These are phyloP conservation scores for Peromyscus aztecus DNA, from an alignment of 2,797 vertebrate species.

Conservation along the genomic window DNA sequence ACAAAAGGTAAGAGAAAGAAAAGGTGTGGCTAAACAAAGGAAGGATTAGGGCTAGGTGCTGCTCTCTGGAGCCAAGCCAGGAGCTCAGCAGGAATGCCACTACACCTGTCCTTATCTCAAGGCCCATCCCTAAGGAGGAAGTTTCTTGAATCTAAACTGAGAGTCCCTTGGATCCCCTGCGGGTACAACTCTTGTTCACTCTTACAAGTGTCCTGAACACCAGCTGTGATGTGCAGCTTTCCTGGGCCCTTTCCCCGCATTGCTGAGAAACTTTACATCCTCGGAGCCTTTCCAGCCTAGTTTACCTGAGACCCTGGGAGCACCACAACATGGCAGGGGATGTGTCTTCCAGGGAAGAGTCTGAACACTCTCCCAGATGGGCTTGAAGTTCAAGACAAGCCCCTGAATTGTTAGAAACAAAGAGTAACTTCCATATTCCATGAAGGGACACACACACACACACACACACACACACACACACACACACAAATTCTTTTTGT, in stretches of 20 bases:
- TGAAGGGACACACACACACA: background rate
- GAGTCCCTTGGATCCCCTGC: background rate
- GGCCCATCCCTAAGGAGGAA: too few species aligned
- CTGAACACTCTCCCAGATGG: background rate
- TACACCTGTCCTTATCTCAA: too few species aligned
- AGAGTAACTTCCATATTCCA: background rate
- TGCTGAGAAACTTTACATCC: background rate
- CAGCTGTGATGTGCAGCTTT: background rate
- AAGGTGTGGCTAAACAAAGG: too few species aligned
- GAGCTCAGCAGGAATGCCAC: too few species aligned
- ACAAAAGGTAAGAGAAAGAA: too few species aligned
- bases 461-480: too few species aligned
- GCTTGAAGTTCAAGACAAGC: background rate
- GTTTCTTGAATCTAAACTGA: background rate
- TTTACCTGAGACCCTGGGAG: background rate
- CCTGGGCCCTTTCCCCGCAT: background rate
- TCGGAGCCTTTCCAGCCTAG: background rate
- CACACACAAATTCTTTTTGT: too few species aligned
- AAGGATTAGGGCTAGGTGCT: too few species aligned
- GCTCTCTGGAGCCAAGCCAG: too few species aligned
- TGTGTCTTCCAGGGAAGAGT: background rate
- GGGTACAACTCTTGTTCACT: background rate
- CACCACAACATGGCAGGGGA: background rate
- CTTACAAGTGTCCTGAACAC: background rate
- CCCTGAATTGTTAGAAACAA: background rate